Conservation (phyloP, 2,888 invertebrate species). For the Trilocha varians region DNA sequence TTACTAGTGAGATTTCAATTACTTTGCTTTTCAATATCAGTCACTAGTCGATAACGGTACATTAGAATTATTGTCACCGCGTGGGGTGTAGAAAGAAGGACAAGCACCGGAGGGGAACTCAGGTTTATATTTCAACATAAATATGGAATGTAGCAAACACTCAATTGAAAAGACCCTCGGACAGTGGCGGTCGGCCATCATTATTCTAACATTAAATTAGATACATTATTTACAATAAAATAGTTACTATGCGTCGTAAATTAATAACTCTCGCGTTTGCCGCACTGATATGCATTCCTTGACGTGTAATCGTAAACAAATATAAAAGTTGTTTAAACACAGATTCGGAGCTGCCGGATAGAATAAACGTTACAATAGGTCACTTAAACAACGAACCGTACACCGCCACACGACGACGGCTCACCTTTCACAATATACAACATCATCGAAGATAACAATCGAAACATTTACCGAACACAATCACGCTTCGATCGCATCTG, state of each 20-base stretch:
- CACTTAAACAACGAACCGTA: constrained; percentile 62
- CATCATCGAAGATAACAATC: constrained; percentile 50
- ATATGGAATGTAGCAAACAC: constrained; percentile 74
- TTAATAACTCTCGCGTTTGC: constrained; percentile 60
- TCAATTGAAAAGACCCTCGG: constrained; percentile 66
- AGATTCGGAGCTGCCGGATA: constrained; percentile 63
- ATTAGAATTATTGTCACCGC: constrained; percentile 40
- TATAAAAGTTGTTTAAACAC: constrained; percentile 74
- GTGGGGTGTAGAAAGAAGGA: constrained; percentile 16
- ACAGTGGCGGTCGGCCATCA: constrained; percentile 54
- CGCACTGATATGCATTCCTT: constrained; percentile 68
- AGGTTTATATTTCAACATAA: constrained; percentile 71
- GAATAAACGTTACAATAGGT: constrained; percentile 59
- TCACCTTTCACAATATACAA: constrained; percentile 51
- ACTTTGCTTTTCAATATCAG: constrained; percentile 50
- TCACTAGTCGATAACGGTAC: constrained; percentile 39
- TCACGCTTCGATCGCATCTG: constrained; percentile 65
- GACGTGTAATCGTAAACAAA: constrained; percentile 54
- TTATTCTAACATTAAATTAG: constrained; percentile 67
- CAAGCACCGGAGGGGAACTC: constrained; percentile 48
- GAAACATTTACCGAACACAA: constrained; percentile 67
- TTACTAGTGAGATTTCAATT: constrained; percentile 61
- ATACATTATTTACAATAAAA: constrained; percentile 70
- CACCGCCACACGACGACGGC: constrained; percentile 61
- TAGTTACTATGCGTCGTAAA: constrained; percentile 67